Evolutionary conservation across 2,888 invertebrate genomes (phyloP), one percentile per base, ranked within the genome.

Genomic region (Lingula anatina): DNA sequence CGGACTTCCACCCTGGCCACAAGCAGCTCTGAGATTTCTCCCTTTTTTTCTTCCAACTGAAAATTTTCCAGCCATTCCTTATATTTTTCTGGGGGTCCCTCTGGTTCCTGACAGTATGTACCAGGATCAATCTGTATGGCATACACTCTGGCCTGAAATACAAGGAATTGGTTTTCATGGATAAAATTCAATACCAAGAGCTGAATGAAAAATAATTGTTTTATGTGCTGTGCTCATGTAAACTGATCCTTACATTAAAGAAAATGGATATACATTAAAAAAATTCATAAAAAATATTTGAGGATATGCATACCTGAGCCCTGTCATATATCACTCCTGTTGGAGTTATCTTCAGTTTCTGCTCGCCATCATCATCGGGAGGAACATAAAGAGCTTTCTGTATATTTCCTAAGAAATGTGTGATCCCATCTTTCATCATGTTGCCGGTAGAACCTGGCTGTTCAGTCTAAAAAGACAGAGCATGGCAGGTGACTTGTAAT

Each of bases 51-150:
- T 25, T 77, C 76, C 41, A 77, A 78, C 47, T 82, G 80, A 63
- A 85, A 80, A 43, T 81, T 79, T 62, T 82, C 81, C 59, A 83
- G 62, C 85, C 85, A 85, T 54, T 81, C 81, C 58, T 81, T 76
- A 69, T 81, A 85, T 53, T 82, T 80, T 55, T 81, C 80, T 39
- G 73, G 65, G 36, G 83, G 71, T 25, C 78, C 83, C 54, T 82
- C 79, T 0, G 88, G 87, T 35, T 87, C 85, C 46, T 83, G 82
- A 58, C 85, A 79, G 79, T 86, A 89, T 0, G 89, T 89, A 7
- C 83, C 84, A 54, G 86, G 85, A 56, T 87, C 84, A 44, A 83
- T 83, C 62, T 87, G 87, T 24, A 89, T 79, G 20, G 84, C 84
- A 71, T 85, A 84, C 41, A 89, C 77, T 59, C 86, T 83, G 70